Evolutionary conservation across 2,888 invertebrate genomes (phyloP), one percentile per base, ranked within the genome.

Genomic region (Ochropleura plecta): DNA sequence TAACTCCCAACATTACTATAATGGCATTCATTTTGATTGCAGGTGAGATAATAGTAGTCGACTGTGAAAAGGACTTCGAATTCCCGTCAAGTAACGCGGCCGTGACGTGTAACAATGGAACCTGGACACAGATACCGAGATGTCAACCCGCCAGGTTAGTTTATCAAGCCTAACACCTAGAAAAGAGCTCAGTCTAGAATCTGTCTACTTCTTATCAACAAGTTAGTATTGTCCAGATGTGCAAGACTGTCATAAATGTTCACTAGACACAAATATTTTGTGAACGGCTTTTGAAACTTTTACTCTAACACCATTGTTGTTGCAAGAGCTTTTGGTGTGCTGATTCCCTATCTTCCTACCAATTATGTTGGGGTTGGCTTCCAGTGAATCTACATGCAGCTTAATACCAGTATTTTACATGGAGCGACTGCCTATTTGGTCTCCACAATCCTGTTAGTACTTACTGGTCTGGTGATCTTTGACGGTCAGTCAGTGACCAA

Each of bases 51-150:
- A 95, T 96, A 57, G 82, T 96, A 9, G 98, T 99, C 0, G 97
- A 98, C 72, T 99, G 99, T 89, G 98, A 98, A 81, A 97, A 97
- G 74, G 98, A 98, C 87, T 99, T 98, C 91, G 99, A 99, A 92
- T 98, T 98, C 87, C 97, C 98, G 0, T 97, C 97, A 0, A 98
- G 97, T 65, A 97, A 98, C 83, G 97, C 97, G 0, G 97, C 98
- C 0, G 98, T 99, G 0, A 97, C 98, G 0, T 99, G 99, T 92
- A 98, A 98, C 91, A 99, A 99, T 89, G 99, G 99, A 0, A 98
- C 99, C 0, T 99, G 99, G 99, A 98, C 99, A 0, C 98, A 98
- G 81, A 98, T 99, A 86, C 99, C 99, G 0, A 97, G 98, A 73
- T 98, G 98, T 90, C 97, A 98, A 78, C 98, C 98, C 83, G 97